Base-by-base conservation (phyloP, 2,797 vertebrate genomes). In the Gobionotothen gibberifrons region DNA sequence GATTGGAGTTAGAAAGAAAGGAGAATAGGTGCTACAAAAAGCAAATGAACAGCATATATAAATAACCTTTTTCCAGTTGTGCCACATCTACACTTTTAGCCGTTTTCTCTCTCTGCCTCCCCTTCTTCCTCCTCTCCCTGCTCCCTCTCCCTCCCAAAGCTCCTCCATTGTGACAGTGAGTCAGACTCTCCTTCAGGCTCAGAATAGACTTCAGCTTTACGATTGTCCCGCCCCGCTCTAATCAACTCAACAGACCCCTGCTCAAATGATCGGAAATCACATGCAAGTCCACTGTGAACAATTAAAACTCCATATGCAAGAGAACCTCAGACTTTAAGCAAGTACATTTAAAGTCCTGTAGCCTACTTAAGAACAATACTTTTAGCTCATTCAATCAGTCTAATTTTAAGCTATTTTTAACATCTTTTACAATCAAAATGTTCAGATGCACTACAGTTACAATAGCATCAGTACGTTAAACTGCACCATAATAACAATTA, bases 111-210 rank as follows among this genome's bases (percentile, higher is more conserved):
- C 56, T 26, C 53, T 39, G 42, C 13, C 42, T 78, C 17, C 13
- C 22, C 62, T 51, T 62, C 67, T 57, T 72, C 53, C 56, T 15
- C 2, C 7, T 0, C 51, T 53, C 65, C 19, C 42, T 36, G 21
- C 64, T 69, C 8, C 44, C 39, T 48, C 72, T 68, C 62, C 39
- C 74, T 72, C 71, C 46, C 69, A 8, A 1, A 5, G 26, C 71
- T 61, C 67, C 82, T 84, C 59, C 75, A 68, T 49, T 82, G 85
- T 93, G 87, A 91, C 81, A 78, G 81, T 93, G 93, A 94, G 84
- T 93, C 92, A 93, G 88, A 85, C 59, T 92, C 81, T 93, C 90
- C 79, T 54, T 81, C 74, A 77, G 52, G 70, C 83, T 84, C 76
- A 81, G 81, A 92, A 88, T 83, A 91, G 89, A 91, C 80, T 7